Evolutionary conservation across 2,888 invertebrate genomes (phyloP).

Genomic region (Cacoxenus indagator): DNA sequence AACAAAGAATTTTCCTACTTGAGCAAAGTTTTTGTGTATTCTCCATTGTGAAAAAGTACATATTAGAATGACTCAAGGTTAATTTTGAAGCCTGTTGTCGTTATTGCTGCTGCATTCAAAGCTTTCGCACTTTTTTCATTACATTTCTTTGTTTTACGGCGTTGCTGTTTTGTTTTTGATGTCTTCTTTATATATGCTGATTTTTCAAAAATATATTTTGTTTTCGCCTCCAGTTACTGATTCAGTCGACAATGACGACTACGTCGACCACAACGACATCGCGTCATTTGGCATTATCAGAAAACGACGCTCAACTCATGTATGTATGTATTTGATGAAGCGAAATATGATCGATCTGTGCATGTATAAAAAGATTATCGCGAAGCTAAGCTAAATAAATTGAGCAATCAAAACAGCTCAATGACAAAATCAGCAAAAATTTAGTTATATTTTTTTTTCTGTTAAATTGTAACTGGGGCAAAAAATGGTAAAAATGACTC

Average conservation of each 20-base stretch:
- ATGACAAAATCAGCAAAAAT: background rate
- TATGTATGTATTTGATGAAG: background rate
- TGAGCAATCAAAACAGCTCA: background rate
- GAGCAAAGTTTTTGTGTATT: constrained; percentile 10
- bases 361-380: background rate
- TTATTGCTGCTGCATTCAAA: too few species aligned
- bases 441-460: background rate
- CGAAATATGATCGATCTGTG: background rate
- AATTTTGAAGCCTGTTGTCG: background rate
- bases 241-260: too few species aligned
- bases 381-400: background rate
- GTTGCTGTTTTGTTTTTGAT: background rate
- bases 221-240: background rate
- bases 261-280: too few species aligned
- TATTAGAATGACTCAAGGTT: background rate
- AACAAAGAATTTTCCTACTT: background rate
- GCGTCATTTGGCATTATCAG: background rate
- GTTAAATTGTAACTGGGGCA: background rate
- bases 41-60: background rate
- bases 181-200: constrained; percentile 5
- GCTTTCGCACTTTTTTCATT: background rate
- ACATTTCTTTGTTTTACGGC: background rate
- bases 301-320: background rate
- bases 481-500: background rate
- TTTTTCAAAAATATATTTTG: background rate